phyloP scores from a whole-genome alignment of 2,888 invertebrate species.

The Eustalomyia histrio region DNA sequence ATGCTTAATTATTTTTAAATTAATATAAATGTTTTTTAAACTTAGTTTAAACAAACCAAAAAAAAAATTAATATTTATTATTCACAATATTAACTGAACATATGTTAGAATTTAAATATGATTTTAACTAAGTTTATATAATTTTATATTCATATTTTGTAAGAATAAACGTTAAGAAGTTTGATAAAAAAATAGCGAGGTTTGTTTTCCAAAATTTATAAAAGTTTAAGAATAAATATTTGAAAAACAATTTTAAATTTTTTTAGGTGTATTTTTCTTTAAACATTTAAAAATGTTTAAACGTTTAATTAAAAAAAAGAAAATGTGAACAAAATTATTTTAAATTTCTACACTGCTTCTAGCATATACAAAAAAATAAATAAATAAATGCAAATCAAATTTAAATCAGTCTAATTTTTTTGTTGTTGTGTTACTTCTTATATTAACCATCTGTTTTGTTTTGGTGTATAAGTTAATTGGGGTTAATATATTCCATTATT shows the following conservation, averaged over 20 bases:
- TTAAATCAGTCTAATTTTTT: neutral
- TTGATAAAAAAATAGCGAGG: too few relatives aligned
- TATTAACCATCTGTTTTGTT: constrained; percentile 24
- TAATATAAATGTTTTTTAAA: constrained; percentile 43
- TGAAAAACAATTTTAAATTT: too few relatives aligned
- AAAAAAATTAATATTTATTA: constrained; percentile 19
- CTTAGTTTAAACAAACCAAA: constrained; percentile 11
- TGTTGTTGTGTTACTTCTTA: constrained; percentile 22
- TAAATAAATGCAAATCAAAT: constrained; percentile 38
- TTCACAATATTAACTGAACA: neutral
- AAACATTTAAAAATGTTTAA: too few relatives aligned
- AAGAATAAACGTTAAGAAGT: too few relatives aligned
- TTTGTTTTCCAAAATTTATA: too few relatives aligned
- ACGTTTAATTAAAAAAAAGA: too few relatives aligned
- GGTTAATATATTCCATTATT: constrained; percentile 63
- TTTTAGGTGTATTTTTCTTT: too few relatives aligned
- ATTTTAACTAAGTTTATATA: constrained; percentile 7
- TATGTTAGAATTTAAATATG: constrained; percentile 1
- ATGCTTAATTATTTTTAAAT: constrained; percentile 58
- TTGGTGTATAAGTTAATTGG: constrained; percentile 58
- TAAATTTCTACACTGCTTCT: neutral
- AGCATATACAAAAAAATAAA: neutral
- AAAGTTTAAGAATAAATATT: too few relatives aligned
- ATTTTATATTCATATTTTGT: too few relatives aligned
- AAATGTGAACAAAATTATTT: too few relatives aligned